Conservation (phyloP, 2,888 invertebrate species). For the Apoda limacodes region DNA sequence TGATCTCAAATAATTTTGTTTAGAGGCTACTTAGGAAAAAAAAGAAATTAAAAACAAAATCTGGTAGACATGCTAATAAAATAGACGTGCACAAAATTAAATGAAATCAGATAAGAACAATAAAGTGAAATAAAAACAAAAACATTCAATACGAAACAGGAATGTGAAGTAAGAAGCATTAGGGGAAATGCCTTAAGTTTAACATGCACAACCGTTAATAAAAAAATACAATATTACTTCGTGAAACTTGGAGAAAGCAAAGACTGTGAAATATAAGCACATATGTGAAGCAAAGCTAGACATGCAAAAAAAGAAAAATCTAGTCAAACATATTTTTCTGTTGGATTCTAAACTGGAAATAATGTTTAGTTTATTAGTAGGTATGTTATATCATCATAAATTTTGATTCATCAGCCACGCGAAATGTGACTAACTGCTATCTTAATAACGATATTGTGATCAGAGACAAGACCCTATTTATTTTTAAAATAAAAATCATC, state of each 20-base stretch:
- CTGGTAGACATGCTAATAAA: slow-evolving; percentile 30
- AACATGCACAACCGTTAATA: too few relatives aligned
- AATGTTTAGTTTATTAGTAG: too few relatives aligned
- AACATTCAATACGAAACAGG: slow-evolving; percentile 6
- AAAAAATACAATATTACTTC: too few relatives aligned
- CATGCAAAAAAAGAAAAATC: slow-evolving; percentile 26
- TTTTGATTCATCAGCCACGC: too few relatives aligned
- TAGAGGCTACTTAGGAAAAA: slow-evolving; percentile 3
- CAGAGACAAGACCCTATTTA: slow-evolving; percentile 59
- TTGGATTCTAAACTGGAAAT: too few relatives aligned
- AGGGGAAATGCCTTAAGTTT: too few relatives aligned
- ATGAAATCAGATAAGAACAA: slow-evolving; percentile 53
- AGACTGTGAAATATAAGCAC: too few relatives aligned
- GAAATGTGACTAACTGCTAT: slow-evolving; percentile 42
- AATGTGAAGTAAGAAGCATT: too few relatives aligned
- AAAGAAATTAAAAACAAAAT: slow-evolving; percentile 30
- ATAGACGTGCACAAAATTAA: slow-evolving; percentile 58
- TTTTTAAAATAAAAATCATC: slow-evolving; percentile 49
- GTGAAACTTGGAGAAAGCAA: too few relatives aligned
- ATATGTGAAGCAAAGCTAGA: slow-evolving; percentile 22
- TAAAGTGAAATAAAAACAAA: slow-evolving; percentile 25
- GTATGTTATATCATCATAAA: too few relatives aligned
- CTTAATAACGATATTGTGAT: slow-evolving; percentile 33
- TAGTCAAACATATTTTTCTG: too few relatives aligned
- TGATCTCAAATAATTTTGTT: slow-evolving; percentile 66